phyloP scores from a whole-genome alignment of 2,797 vertebrate species.

The Sebastes taczanowskii region DNA sequence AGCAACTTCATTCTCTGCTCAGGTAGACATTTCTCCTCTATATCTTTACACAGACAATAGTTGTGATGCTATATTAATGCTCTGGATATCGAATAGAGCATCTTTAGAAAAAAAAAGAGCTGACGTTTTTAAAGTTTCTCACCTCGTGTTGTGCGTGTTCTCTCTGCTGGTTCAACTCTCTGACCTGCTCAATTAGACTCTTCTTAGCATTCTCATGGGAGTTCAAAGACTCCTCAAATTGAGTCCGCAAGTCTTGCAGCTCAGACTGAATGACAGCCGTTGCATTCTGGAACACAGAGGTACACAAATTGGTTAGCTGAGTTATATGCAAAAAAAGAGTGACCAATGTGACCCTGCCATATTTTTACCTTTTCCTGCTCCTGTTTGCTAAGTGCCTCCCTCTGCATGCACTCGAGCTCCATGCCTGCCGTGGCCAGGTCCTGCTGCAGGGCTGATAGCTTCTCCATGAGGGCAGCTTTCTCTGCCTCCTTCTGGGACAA shows the following conservation, averaged over 20 bases:
- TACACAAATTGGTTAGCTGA: neutral
- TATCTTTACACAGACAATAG: too few species aligned
- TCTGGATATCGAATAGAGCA: too few species aligned
- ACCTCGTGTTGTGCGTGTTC: conserved; percentile 72
- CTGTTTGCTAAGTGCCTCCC: conserved; percentile 78
- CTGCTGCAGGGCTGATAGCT: conserved; percentile 70
- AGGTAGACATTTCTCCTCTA: too few species aligned
- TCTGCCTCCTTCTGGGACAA: conserved; percentile 84
- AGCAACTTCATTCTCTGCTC: too few species aligned
- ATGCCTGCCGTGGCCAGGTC: conserved; percentile 71
- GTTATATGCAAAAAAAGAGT: neutral
- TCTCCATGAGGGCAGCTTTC: conserved; percentile 74
- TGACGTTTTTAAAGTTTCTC: conserved; percentile 12
- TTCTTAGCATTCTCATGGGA: conserved; percentile 67
- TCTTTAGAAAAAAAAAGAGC: too few species aligned
- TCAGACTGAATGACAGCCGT: conserved; percentile 61
- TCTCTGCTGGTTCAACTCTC: conserved; percentile 70
- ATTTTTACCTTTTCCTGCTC: conserved; percentile 83
- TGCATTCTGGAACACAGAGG: conserved; percentile 57
- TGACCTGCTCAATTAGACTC: conserved; percentile 68
- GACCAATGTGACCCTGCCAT: neutral
- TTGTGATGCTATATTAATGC: too few species aligned
- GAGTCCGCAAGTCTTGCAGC: conserved; percentile 70
- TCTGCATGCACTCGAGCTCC: conserved; percentile 71
- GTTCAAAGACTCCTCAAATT: conserved; percentile 79